Evolutionary conservation across 2,888 invertebrate genomes (phyloP), one percentile per base, ranked within the genome.

Genomic region (Drosophila neonasuta): DNA sequence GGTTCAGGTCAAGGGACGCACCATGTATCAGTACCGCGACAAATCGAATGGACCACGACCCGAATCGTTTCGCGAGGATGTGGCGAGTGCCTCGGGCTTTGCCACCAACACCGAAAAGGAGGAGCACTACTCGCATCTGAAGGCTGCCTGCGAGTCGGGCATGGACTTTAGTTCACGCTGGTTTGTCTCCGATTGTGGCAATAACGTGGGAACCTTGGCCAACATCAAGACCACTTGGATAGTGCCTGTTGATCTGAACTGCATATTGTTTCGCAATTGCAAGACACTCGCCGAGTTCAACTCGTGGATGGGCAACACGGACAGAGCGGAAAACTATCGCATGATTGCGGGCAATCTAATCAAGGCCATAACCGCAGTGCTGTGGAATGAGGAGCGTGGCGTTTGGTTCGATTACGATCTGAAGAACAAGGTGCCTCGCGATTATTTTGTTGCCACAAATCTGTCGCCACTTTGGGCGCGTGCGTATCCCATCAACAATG

Each of bases 81-180:
- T 94, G 0, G 92, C 93, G 73, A 92, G 92, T 56, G 93, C 93
- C 0, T 88, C 78, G 88, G 89, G 50, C 69, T 93, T 94, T 59
- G 90, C 92, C 34, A 92, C 92, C 0, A 82, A 90, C 0, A 92
- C 92, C 3, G 92, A 93, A 60, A 94, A 93, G 69, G 93, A 94
- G 72, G 92, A 92, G 20, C 92, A 95, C 74, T 97, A 96, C 89
- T 94, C 95, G 0, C 95, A 98, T 87, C 84, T 98, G 30, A 97
- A 97, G 86, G 95, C 97, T 0, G 97, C 95, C 0, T 97, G 97
- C 0, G 98, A 98, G 90, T 97, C 97, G 0, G 98, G 98, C 1
- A 97, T 97, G 97, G 97, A 98, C 88, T 99, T 97, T 90, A 97
- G 97, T 0, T 95, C 95, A 1, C 92, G 98, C 48, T 98, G 98